Conservation (phyloP, 1,140 invertebrate genomes). For the Eubasilissa regina region DNA sequence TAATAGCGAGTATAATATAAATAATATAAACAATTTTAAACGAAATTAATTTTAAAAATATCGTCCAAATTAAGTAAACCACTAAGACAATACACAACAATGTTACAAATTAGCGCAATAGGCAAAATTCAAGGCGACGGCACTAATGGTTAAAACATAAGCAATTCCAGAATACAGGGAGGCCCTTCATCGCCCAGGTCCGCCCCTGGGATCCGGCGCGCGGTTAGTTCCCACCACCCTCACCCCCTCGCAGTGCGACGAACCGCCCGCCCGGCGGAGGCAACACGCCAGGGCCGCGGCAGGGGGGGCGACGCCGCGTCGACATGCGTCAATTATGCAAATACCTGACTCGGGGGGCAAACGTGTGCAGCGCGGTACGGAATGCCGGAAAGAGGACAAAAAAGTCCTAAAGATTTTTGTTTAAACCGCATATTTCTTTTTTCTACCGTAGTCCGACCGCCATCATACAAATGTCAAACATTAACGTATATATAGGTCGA, state of each 20-base stretch:
- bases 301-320: constrained; percentile 33
- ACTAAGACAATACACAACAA: too few species aligned
- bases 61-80: too few species aligned
- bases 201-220: neutral
- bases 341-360: constrained; percentile 8
- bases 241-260: neutral
- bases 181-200: neutral
- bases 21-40: too few species aligned
- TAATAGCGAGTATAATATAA: too few species aligned
- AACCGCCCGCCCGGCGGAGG: neutral
- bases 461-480: too few species aligned
- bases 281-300: constrained; percentile 3
- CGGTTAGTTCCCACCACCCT: too few species aligned
- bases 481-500: too few species aligned
- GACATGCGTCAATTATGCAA: constrained; percentile 51
- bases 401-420: too few species aligned
- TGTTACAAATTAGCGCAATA: too few species aligned
- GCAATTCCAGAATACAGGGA: neutral
- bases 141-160: constrained; percentile 6
- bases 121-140: neutral
- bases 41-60: too few species aligned
- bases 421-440: too few species aligned
- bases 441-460: too few species aligned
- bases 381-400: neutral
- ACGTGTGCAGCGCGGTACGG: neutral